A percentile compares a stretch with the other conserved stretches of the same genome.
These are phyloP conservation scores for Speoplatyrhinus poulsoni DNA, from an alignment of 2,113 vertebrate genomes.

Conservation along the genomic window DNA sequence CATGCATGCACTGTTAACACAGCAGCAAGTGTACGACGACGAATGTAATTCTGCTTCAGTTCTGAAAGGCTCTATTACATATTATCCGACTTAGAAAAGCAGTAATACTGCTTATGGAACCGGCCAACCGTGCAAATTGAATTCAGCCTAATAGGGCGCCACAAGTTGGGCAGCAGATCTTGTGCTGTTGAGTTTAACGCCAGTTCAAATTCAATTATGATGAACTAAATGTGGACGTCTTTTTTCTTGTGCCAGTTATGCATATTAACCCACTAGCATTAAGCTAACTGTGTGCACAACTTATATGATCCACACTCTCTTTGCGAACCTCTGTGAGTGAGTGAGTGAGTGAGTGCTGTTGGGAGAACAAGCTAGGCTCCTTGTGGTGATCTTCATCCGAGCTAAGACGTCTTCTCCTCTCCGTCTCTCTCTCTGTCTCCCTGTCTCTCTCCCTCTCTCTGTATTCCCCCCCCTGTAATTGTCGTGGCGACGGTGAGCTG, in stretches of 20 bases:
- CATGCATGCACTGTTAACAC: too few species aligned
- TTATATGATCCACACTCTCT: neutral
- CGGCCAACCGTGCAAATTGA: constrained; percentile 54
- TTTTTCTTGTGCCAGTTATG: neutral
- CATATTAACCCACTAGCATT: neutral
- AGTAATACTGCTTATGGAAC: constrained; percentile 46
- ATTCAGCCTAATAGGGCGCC: constrained; percentile 59
- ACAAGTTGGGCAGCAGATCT: constrained; percentile 48
- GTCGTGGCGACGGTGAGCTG: neutral
- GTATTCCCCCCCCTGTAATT: constrained; percentile 8
- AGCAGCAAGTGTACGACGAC: too few species aligned
- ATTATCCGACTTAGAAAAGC: constrained; percentile 40
- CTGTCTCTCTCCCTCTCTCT: constrained; percentile 7
- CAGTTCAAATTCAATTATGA: constrained; percentile 55
- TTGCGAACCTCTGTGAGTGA: neutral
- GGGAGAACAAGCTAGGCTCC: constrained; percentile 19
- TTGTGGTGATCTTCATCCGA: constrained; percentile 24
- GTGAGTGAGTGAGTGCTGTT: constrained; percentile 5
- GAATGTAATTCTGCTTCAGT: too few species aligned
- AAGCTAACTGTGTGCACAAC: neutral
- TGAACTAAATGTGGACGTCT: constrained; percentile 39
- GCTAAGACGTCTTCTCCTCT: constrained; percentile 12
- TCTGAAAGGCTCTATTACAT: constrained; percentile 13
- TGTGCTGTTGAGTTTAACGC: constrained; percentile 56
- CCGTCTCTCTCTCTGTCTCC: neutral